These are phyloP conservation scores for Datnioides undecimradiatus DNA, from an alignment of 2,113 vertebrate genomes.

Conservation along the genomic window DNA sequence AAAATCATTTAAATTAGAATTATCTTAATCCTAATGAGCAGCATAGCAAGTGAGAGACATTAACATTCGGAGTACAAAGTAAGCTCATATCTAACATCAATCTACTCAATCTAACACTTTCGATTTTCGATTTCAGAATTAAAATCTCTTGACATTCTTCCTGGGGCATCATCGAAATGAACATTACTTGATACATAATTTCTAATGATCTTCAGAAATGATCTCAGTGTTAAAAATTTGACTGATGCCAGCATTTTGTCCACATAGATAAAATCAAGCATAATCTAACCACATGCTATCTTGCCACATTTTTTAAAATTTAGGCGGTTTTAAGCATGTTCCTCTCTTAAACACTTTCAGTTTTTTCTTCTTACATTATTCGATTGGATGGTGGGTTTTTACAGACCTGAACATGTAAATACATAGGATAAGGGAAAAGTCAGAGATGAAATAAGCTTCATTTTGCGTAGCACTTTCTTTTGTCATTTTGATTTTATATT, in stretches of 20 bases:
- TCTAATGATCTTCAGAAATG: not conserved
- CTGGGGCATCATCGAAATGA: not conserved
- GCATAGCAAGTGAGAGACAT: no score
- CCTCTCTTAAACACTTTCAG: not conserved
- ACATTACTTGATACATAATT: not conserved
- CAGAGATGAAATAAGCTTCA: not conserved
- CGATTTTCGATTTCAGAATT: not conserved
- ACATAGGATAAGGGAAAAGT: no score
- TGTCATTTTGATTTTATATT: no score
- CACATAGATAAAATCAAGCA: not conserved
- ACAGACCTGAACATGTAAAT: not conserved
- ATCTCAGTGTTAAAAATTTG: not conserved
- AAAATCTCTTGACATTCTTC: not conserved
- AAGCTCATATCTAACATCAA: no score
- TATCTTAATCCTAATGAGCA: not conserved
- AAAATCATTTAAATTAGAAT: not conserved
- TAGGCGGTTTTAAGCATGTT: no score
- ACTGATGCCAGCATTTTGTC: not conserved
- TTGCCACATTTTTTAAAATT: no score
- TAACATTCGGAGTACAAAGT: no score
- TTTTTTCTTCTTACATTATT: not conserved
- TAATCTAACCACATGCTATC: no score
- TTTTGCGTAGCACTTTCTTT: no score
- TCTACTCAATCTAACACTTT: no score
- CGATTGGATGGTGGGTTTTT: not conserved